These are phyloP conservation scores for Phrynocephalus guinanensis DNA, from an alignment of 2,797 vertebrate genomes.

Conservation along the genomic window DNA sequence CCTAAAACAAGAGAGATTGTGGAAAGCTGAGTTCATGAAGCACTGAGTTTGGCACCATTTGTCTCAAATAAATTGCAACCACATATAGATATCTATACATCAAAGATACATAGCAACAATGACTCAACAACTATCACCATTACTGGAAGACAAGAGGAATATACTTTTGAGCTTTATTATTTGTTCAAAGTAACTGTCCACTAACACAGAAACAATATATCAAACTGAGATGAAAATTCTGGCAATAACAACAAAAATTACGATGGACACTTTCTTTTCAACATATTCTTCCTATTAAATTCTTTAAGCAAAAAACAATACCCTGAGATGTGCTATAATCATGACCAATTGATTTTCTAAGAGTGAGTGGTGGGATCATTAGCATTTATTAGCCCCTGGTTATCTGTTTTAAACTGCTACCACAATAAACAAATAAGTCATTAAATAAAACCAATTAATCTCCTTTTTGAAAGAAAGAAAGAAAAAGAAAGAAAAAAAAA, in stretches of 20 bases:
- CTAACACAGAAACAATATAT: slow-evolving; percentile 48
- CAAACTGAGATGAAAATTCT: slow-evolving; percentile 42
- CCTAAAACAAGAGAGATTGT: neutral
- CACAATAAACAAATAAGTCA: slow-evolving; percentile 73
- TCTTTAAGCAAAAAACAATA: slow-evolving; percentile 59
- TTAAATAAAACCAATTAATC: slow-evolving; percentile 77
- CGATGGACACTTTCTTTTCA: slow-evolving; percentile 36
- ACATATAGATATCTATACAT: slow-evolving; percentile 20
- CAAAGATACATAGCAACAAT: neutral
- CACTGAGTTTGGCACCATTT: slow-evolving; percentile 4
- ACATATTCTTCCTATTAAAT: slow-evolving; percentile 60
- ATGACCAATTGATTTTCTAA: slow-evolving; percentile 78
- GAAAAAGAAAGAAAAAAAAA: neutral
- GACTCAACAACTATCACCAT: slow-evolving; percentile 30
- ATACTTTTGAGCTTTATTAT: slow-evolving; percentile 25
- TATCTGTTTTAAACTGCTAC: slow-evolving; percentile 80
- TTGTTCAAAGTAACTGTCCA: slow-evolving; percentile 52
- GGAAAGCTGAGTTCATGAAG: neutral
- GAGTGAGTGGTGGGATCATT: slow-evolving; percentile 75
- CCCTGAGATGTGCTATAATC: slow-evolving; percentile 65
- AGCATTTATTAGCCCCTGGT: slow-evolving; percentile 82
- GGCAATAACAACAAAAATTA: slow-evolving; percentile 43
- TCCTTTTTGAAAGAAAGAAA: slow-evolving; percentile 68
- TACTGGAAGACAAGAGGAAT: slow-evolving; percentile 41
- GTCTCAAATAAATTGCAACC: neutral